A percentile compares a stretch with the other conserved stretches of the same genome.
phyloP scores from a whole-genome alignment of 2,113 vertebrate genomes.

The Sinocyclocheilus grahami region DNA sequence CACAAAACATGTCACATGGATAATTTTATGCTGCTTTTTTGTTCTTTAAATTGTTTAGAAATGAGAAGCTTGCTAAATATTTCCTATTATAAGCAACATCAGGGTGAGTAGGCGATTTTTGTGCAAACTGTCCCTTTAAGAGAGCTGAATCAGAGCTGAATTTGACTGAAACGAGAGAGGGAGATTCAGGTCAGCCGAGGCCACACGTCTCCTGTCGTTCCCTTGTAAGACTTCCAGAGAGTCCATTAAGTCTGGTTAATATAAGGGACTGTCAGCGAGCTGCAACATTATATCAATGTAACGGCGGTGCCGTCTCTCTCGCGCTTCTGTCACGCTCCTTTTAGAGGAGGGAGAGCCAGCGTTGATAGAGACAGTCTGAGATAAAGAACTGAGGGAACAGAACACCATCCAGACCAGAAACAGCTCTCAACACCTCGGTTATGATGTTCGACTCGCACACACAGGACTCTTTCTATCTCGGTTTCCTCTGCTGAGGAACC shows the following conservation, averaged over 20 bases:
- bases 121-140: background rate
- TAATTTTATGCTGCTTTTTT: background rate
- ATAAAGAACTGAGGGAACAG: slow-evolving; percentile 65
- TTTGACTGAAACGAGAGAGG: slow-evolving; percentile 55
- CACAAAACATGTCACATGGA: background rate
- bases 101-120: background rate
- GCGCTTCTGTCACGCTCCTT: slow-evolving; percentile 15
- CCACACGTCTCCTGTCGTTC: slow-evolving; percentile 11
- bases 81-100: background rate
- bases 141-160: slow-evolving; percentile 38
- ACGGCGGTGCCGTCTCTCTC: background rate
- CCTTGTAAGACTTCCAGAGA: slow-evolving; percentile 40
- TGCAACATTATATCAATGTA: slow-evolving; percentile 36
- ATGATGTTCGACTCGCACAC: slow-evolving; percentile 63
- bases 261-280: slow-evolving; percentile 20
- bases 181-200: slow-evolving; percentile 48
- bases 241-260: slow-evolving; percentile 42
- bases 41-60: background rate
- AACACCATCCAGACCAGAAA: slow-evolving; percentile 68
- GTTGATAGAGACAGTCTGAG: slow-evolving; percentile 66
- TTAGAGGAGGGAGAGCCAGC: slow-evolving; percentile 47
- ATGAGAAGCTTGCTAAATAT: background rate
- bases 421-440: slow-evolving; percentile 72
- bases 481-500: slow-evolving; percentile 20
- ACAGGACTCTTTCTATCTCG: slow-evolving; percentile 1